A percentile compares a stretch with the other conserved stretches of the same genome.
Evolutionary conservation across 2,113 vertebrate genomes (phyloP).

Genomic region (Mustela lutreola): DNA sequence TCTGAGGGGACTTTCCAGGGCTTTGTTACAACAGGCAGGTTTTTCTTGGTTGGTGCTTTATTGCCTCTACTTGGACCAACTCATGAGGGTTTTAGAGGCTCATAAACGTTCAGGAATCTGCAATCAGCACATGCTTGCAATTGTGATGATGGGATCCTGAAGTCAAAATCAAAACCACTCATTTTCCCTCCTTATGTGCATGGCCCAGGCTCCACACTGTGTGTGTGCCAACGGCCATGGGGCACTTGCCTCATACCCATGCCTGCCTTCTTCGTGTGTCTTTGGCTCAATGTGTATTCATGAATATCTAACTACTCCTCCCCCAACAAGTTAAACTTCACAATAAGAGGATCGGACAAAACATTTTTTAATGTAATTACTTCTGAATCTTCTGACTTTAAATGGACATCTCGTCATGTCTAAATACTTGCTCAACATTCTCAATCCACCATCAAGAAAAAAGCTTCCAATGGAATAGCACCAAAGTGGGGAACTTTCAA

Average conservation of each 20-base stretch:
- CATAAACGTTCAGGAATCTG: not conserved
- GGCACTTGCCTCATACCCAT: not conserved
- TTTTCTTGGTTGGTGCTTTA: not conserved
- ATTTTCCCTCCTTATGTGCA: rapidly evolving
- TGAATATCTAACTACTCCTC: not conserved
- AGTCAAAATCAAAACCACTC: not conserved
- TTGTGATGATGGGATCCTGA: not conserved
- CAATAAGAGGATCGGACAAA: not conserved
- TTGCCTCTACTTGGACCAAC: not conserved
- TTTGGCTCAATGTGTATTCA: not conserved
- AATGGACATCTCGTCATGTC: not conserved
- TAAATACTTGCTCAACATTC: not conserved
- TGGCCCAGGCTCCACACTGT: not conserved
- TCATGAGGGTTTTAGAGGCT: not conserved
- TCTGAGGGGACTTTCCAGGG: too few species aligned
- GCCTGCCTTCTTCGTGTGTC: not conserved
- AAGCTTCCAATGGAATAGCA: not conserved
- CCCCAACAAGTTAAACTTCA: not conserved
- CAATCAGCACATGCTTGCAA: not conserved
- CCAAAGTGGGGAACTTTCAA: not conserved
- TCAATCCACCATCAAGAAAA: not conserved
- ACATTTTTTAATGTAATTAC: not conserved
- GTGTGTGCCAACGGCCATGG: not conserved
- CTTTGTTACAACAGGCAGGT: rapidly evolving
- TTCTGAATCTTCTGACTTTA: not conserved